Base-by-base conservation (phyloP, 2,113 vertebrate species). In the Triplophysa rosa region DNA sequence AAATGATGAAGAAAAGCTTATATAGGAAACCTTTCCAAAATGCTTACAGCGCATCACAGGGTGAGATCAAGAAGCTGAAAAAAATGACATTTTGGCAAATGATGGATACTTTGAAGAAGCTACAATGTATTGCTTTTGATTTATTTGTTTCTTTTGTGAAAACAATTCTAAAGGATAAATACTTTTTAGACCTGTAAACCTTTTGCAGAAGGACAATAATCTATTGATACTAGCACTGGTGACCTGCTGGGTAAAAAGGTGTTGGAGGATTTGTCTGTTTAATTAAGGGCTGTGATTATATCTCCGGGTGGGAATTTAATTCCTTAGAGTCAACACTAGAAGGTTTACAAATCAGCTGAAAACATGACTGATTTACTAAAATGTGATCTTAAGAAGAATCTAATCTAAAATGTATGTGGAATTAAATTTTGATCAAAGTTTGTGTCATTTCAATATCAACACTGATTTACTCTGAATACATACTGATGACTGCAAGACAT, bases 251-350 rank as follows among this genome's bases (percentile, higher is more conserved):
- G 40, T 54, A 54, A 61, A 71, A 56, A 72, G n/a, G 49, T 33
- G 66, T 54, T 62, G 65, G 69, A 54, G 77, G 82, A 76, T 83
- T 72, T 78, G 77, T 45, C 73, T 76, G 54, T 67, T 82, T 77
- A 69, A 79, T 85, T 77, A 73, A 68, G 64, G 10, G 29, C 54
- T 49, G 67, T 33, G 62, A 76, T 79, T 80, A 83, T 67, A 73
- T 73, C 81, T 47, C 70, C n/a, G 42, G 47, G 69, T 45, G 67
- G 70, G 67, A 47, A 71, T 56, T 13, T 82, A 83, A 86, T 86
- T 79, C 67, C 68, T 62, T 64, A 19, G 26, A 52, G 33, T 33
- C 33, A 33, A 33, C 33, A 33, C 33, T 6, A 33, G 26, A 29
- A 29, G 49, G 16, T 45, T 59, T 59, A 21, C 33, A n/a, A 45